Evolutionary conservation across 2,113 vertebrate genomes (phyloP), one percentile per base, ranked within the genome.

Genomic region (Uropsilus gracilis): DNA sequence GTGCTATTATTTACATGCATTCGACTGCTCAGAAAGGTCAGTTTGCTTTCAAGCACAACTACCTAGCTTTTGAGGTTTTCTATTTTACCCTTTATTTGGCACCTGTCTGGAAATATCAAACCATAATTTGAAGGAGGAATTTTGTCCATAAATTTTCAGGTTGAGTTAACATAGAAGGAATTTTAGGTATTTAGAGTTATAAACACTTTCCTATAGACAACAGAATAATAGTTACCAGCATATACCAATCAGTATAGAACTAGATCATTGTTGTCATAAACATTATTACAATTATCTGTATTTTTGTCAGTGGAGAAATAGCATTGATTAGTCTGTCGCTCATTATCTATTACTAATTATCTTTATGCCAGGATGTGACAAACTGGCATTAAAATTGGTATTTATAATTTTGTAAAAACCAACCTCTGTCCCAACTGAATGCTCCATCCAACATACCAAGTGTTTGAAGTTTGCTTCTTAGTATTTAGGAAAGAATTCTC

Each of bases 401-500:
- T n/a, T n/a, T n/a, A n/a, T 17, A 42, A 4, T 16, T 73, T 6
- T 32, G 9, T 44, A 55, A 55, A 55, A 22, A 6, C 13, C 22
- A 48, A 4, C 13, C 13, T 68, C 6, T n/a, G 13, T 46, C 44
- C 59, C 72, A 91, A 75, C 16, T 42, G 37, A 59, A 68, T 57
- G n/a, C 8, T 64, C 13, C 57, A 34, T 24, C 39, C 57, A 87
- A 59, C 28, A 28, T 42, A n/a, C 76, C 78, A 5, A n/a, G n/a
- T 30, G 59, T 48, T 90, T 84, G 66, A 59, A 44, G 16, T 69
- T 82, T 71, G 57, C 75, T 55, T 75, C 28, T 90, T 83, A 61
- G 73, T 61, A 87, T 84, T 69, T 55, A 68, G 17, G 5, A 80
- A 94, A 94, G 14, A 69, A 81, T 73, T 90, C 22, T 84, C 42